Evolutionary conservation across 2,113 vertebrate genomes (phyloP), one percentile per base, ranked within the genome.

Genomic region (Tupaia chinensis): DNA sequence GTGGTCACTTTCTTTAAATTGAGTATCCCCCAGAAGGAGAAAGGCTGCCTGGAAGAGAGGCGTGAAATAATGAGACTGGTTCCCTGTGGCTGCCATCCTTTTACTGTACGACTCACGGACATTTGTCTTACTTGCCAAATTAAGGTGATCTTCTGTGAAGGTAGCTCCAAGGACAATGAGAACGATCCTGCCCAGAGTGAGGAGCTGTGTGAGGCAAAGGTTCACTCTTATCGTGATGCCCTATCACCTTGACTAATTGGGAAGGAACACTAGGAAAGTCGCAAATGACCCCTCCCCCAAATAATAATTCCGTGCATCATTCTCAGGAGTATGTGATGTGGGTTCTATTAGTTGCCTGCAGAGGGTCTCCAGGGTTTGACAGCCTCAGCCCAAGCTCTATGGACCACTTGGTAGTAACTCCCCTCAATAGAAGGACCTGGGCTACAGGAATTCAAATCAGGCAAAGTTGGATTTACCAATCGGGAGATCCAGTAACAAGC

Each of bases 391-490:
- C 72, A 89, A 74, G 12, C 12, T 61, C 25, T 90, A 72, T 19
- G 23, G 56, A 54, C 19, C 20, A 79, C 32, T 96, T 91, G 66
- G 12, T 84, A 68, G 23, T 56, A 86, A 63, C 12, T 93, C 44
- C n/a, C 16, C 32, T 76, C 34, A 95, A 19, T 19, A 74, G 27
- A 60, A 89, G 34, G 10, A 7, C 61, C 32, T 92, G 70, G 7
- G 27, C 27, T 95, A 60, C 15, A 20, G 23, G 27, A 92, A 91
- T 89, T 90, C 72, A 79, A 95, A 81, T 76, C 32, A 84, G 72
- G 89, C 11, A 32, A 92, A 77, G 80, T 76, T 89, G 56, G 22
- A 80, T 74, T 91, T 83, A 60, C 9, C 19, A 87, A 84, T 79
- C 61, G 92, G 56, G 29, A 91, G 74, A 61, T 77, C 66, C 69